A percentile compares a stretch with the other conserved stretches of the same genome.
Conservation (phyloP, 2,113 vertebrate species). For the Peromyscus maniculatus region DNA sequence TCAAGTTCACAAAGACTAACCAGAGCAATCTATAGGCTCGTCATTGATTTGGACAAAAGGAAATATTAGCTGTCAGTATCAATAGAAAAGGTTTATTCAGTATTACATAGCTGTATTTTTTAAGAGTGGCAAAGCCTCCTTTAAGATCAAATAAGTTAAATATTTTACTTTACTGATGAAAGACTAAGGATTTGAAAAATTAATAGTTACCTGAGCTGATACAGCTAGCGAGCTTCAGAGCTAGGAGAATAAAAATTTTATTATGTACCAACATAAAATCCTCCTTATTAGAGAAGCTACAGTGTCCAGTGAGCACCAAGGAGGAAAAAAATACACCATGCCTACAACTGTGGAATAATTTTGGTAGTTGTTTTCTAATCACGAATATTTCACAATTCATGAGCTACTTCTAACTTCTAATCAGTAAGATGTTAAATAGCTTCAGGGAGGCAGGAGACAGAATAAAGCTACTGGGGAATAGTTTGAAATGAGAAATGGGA, state of each 20-base stretch:
- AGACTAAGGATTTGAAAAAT: not conserved
- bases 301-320: not conserved
- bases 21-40: not conserved
- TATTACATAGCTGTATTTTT: not conserved
- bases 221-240: conserved; percentile 19
- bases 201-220: not conserved
- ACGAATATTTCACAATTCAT: conserved; percentile 34
- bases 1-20: not conserved
- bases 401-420: not conserved
- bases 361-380: not conserved
- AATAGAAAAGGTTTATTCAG: not conserved
- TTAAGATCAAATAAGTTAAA: conserved; percentile 22
- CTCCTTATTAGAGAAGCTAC: not conserved
- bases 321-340: not conserved
- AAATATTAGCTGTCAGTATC: not conserved
- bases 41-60: not conserved
- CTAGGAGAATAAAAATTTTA: conserved; percentile 1
- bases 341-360: not conserved
- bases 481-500: not conserved
- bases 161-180: conserved; percentile 13
- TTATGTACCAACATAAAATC: not conserved
- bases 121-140: not conserved
- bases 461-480: not conserved
- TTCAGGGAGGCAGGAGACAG: not conserved
- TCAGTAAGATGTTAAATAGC: not conserved